Conservation (phyloP, 2,113 vertebrate species). For the Nothoprocta perdicaria region DNA sequence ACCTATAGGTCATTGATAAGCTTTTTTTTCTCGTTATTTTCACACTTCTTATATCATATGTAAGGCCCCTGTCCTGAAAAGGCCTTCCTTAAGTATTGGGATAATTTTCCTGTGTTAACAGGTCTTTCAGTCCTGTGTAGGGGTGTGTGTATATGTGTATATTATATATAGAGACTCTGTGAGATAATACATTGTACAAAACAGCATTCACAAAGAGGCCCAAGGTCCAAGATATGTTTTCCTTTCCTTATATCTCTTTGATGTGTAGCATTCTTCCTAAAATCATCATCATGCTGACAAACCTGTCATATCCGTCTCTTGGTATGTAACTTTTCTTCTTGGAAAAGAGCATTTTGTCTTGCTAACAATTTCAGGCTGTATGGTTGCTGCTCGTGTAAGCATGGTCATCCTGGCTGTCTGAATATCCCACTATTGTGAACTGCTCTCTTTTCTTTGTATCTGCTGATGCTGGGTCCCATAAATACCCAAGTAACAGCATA, state of each 20-base stretch:
- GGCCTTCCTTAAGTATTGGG: not conserved
- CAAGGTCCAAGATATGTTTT: not conserved
- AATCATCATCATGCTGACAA: not conserved
- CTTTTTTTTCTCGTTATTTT: not conserved
- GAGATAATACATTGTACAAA: not conserved
- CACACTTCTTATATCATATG: not conserved
- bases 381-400: not conserved
- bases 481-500: not conserved
- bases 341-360: not conserved
- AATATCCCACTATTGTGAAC: not conserved
- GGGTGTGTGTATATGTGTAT: too few species aligned
- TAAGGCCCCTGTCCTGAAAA: not conserved
- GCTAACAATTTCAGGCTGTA: not conserved
- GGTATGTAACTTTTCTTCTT: too few species aligned
- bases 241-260: not conserved
- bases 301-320: too few species aligned
- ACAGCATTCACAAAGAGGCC: not conserved
- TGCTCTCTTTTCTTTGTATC: not conserved
- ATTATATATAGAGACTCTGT: not conserved
- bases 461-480: not conserved
- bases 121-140: not conserved
- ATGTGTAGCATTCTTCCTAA: not conserved
- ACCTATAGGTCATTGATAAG: not conserved
- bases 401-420: not conserved
- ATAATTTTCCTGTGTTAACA: not conserved